Base-by-base conservation (phyloP, 2,888 invertebrate species). In the Liopterus haemorrhoidalis region DNA sequence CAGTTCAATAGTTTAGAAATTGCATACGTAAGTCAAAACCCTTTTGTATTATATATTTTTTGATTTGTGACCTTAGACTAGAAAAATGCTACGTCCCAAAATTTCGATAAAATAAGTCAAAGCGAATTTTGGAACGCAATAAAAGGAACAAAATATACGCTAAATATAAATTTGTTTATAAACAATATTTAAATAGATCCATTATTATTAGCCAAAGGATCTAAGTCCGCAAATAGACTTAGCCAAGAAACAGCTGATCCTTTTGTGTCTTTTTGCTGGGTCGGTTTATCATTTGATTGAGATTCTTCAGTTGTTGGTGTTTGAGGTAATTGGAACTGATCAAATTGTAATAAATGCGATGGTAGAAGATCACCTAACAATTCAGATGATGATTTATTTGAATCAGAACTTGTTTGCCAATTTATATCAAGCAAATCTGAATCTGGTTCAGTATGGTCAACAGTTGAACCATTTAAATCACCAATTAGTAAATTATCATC, bases 161-260 rank as follows among this genome's bases (percentile, higher is more conserved):
- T 14, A 22, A 9, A 36, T 3, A n/a, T 14, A 36, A 6, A 36
- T 15, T 22, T 2, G 5, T 36, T 36, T 2, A 25, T 27, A 36
- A 14, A 36, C 14, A 9, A 24, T 11, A 15, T 32, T 44, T 38
- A 44, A 19, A 45, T 52, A 50, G 55, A 62, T 35, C 66, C 66
- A 55, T 90, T 86, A 27, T 90, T 89, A 70, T 92, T 91, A 8
- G 90, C 81, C 22, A 94, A 71, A 1, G 94, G 94, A 70, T 95
- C 94, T 46, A 95, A 69, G 67, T 94, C 94, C 25, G 93, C 88
- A 71, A 95, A 94, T 41, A 94, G 71, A 67, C 88, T 89, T 62
- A 90, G 82, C 94, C 94, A 95, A 9, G 66, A 64, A 51, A 69
- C 45, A 2, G 73, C 60, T n/a, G 50, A 35, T 9, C 33, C 28